Base-by-base conservation (phyloP, 1,140 invertebrate species). In the Hirudo medicinalis region DNA sequence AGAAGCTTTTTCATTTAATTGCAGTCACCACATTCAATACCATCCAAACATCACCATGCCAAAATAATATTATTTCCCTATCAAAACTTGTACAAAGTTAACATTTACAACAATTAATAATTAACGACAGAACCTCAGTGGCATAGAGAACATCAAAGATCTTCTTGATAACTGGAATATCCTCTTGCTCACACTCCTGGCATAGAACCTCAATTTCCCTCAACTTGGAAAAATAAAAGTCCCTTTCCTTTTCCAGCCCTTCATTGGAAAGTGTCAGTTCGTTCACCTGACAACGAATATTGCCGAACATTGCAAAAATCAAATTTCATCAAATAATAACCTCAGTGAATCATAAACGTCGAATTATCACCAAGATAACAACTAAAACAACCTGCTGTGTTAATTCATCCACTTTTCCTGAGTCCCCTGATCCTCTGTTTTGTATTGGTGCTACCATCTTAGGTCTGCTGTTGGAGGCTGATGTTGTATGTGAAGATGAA, bases 151-250 rank as follows among this genome's bases (percentile, higher is more conserved):
- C 57, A 57, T 71, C 70, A 20, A 66, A 29, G 15, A 71, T 57
- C 32, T 60, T 25, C 55, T 71, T 71, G 19, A 71, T 22, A 36
- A 60, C 54, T 60, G 53, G 70, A 32, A 71, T 25, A 0, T 71
- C 70, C 19, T 71, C 70, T 27, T 66, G n/a, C 27, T 71, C 70
- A 36, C 32, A 43, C n/a, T 71, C 70, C 86, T 97, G 94, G 86
- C 94, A 98, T 82, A 97, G 87, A 69, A 98, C 89, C 86, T 99
- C 95, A 81, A 99, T 97, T 79, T 97, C 92, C 78, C 94, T 86
- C 78, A 99, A 86, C 84, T 99, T 99, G 72, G 91, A 91, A 84
- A 97, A 99, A 83, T 99, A 99, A 81, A 99, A 99, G 84, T 99
- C 95, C 81, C 95, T 85, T 83, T 99, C 96, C 78, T 96, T 95